phyloP scores from a whole-genome alignment of 1,140 invertebrate genomes.

The Hormaphis cornu region DNA sequence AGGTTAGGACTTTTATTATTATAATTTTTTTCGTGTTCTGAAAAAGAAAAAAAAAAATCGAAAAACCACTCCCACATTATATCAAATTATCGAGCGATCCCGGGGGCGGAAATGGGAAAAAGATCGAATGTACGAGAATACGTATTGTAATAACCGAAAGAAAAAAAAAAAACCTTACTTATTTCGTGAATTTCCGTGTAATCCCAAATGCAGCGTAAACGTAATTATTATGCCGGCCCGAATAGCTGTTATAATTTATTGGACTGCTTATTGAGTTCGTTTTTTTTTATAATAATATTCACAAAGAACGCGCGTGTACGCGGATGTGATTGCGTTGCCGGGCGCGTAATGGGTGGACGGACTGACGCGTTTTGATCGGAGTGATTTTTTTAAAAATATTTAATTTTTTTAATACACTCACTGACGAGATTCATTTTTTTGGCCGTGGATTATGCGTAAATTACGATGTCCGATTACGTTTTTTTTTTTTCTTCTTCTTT shows the following conservation, averaged over 20 bases:
- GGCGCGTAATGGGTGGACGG: too few relatives aligned
- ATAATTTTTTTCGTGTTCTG: background rate
- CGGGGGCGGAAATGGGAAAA: slow-evolving; percentile 1
- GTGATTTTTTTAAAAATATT: too few relatives aligned
- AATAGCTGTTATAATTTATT: slow-evolving; percentile 30
- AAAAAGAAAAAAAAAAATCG: background rate
- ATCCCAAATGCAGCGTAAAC: background rate
- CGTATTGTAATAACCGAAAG: background rate
- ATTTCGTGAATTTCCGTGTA: slow-evolving; percentile 25
- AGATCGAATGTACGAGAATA: slow-evolving; percentile 8
- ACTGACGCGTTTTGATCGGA: background rate
- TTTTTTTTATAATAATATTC: slow-evolving; percentile 11
- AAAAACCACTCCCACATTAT: slow-evolving; percentile 31
- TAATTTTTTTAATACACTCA: too few relatives aligned
- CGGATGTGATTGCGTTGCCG: background rate
- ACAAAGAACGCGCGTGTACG: background rate
- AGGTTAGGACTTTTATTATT: slow-evolving; percentile 30
- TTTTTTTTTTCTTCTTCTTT: background rate
- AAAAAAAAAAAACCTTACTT: background rate
- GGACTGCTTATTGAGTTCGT: slow-evolving; percentile 24
- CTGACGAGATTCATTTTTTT: slow-evolving; percentile 2
- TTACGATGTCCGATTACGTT: background rate
- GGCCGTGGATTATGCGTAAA: background rate
- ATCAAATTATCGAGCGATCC: slow-evolving; percentile 28
- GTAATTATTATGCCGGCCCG: slow-evolving; percentile 21